Percentiles rank a stretch among this genome's conserved stretches.
phyloP scores from a whole-genome alignment of 1,140 invertebrate species.

The Lanistes nyassanus region DNA sequence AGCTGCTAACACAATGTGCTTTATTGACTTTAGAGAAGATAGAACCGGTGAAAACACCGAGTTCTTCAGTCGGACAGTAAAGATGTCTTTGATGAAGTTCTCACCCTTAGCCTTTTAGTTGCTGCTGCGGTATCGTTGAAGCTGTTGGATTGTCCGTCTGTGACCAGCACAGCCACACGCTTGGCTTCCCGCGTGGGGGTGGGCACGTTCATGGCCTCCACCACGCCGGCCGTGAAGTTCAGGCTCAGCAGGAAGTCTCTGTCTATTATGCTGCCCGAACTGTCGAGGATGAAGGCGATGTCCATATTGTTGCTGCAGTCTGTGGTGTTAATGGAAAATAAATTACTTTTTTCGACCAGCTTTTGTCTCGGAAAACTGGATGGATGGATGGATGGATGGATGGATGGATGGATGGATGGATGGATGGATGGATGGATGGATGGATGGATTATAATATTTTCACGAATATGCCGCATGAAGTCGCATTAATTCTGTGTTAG shows the following conservation, averaged over 20 bases:
- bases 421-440: no score
- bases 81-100: no score
- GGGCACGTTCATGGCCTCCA: slow-evolving; percentile 27
- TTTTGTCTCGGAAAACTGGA: no score
- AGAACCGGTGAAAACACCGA: no score
- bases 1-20: no score
- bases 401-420: slow-evolving; percentile 14
- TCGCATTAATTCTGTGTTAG: no score
- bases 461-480: no score
- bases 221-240: slow-evolving; percentile 30
- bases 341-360: not conserved
- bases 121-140: not conserved
- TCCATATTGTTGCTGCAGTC: slow-evolving; percentile 30
- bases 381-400: slow-evolving; percentile 14
- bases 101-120: not conserved
- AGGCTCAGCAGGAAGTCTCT: slow-evolving; percentile 30
- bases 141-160: slow-evolving; percentile 7
- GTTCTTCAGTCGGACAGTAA: no score
- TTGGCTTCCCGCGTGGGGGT: not conserved
- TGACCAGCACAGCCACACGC: slow-evolving; percentile 6
- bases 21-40: no score
- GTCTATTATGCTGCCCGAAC: slow-evolving; percentile 38
- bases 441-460: no score
- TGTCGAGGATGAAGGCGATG: slow-evolving; percentile 46
- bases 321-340: not conserved